phyloP scores from a whole-genome alignment of 2,888 invertebrate genomes.

The Caenorhabditis plicata region DNA sequence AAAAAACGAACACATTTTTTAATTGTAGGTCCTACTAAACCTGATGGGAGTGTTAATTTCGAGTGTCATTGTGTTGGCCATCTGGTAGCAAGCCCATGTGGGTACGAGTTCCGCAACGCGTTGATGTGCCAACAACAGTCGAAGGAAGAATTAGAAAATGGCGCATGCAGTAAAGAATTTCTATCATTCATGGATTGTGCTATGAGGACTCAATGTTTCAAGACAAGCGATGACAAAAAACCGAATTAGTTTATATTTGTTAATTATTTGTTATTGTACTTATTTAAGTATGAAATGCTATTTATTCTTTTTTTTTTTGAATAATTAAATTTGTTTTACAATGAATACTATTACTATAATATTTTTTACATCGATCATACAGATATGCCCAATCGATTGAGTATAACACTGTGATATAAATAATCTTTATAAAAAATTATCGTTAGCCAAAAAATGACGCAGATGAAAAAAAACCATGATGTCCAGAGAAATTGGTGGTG shows the following conservation, averaged over 20 bases:
- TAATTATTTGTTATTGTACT: not conserved
- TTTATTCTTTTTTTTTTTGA: too few species aligned
- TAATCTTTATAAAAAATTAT: too few species aligned
- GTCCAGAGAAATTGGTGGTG: slow-evolving; percentile 1
- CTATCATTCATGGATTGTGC: slow-evolving; percentile 62
- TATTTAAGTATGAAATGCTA: too few species aligned
- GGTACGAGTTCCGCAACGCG: slow-evolving; percentile 59
- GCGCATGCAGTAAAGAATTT: slow-evolving; percentile 59
- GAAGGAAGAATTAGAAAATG: slow-evolving; percentile 56
- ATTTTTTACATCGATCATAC: too few species aligned
- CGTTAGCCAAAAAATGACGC: slow-evolving; percentile 14
- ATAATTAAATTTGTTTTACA: too few species aligned
- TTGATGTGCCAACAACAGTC: slow-evolving; percentile 59
- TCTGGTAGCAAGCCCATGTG: slow-evolving; percentile 63
- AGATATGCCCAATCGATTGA: too few species aligned
- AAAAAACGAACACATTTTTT: not conserved
- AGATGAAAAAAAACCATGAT: slow-evolving; percentile 8
- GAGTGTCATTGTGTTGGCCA: slow-evolving; percentile 64
- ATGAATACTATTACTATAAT: too few species aligned
- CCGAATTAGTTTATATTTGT: too few species aligned
- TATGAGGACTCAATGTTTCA: slow-evolving; percentile 59
- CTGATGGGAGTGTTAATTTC: slow-evolving; percentile 61
- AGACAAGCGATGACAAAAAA: too few species aligned
- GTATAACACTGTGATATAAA: too few species aligned
- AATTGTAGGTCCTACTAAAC: slow-evolving; percentile 56